These are phyloP conservation scores for Bellardia pandia DNA, from an alignment of 2,888 invertebrate genomes.

Conservation along the genomic window DNA sequence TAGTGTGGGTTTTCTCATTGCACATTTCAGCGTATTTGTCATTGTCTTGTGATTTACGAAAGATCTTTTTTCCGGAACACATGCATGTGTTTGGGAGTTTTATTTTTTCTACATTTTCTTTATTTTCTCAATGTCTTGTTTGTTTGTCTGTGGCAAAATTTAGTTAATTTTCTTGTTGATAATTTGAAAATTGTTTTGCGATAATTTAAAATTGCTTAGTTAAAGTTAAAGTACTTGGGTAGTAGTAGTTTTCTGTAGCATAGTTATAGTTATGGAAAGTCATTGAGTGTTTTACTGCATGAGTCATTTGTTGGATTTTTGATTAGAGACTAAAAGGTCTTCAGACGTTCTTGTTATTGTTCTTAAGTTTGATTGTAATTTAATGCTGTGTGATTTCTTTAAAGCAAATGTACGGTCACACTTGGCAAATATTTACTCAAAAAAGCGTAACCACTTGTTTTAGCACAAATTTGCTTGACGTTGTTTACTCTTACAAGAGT, in stretches of 20 bases:
- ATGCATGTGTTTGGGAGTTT: constrained; percentile 42
- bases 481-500: too few species aligned
- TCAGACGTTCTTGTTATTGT: too few species aligned
- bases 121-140: constrained; percentile 25
- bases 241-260: neutral
- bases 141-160: constrained; percentile 17
- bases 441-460: too few species aligned
- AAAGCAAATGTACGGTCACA: too few species aligned
- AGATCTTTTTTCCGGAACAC: constrained; percentile 36
- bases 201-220: constrained; percentile 51
- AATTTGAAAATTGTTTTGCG: constrained; percentile 64
- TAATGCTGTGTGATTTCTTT: too few species aligned
- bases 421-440: too few species aligned
- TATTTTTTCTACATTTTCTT: constrained; percentile 22
- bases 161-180: constrained; percentile 47
- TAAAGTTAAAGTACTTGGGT: neutral
- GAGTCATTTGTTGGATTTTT: neutral
- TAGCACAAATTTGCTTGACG: too few species aligned
- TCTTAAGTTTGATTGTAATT: too few species aligned
- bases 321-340: too few species aligned
- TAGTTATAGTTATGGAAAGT: neutral
- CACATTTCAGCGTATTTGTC: constrained; percentile 68
- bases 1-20: constrained; percentile 68
- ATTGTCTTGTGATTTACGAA: constrained; percentile 60
- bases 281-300: neutral